phyloP scores from a whole-genome alignment of 2,797 vertebrate genomes.

The Alectoris magna region DNA sequence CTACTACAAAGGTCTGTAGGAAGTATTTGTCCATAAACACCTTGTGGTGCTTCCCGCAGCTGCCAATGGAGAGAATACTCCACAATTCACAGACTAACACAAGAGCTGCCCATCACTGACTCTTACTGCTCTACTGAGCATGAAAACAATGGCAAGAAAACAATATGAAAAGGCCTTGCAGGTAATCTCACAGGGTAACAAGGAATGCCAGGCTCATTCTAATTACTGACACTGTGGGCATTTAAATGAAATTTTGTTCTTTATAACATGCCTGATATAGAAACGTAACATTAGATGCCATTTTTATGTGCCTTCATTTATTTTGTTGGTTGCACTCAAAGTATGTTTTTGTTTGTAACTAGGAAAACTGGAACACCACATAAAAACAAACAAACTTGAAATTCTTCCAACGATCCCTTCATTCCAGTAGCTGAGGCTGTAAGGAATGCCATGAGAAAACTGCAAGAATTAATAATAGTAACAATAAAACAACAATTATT shows the following conservation, averaged over 20 bases:
- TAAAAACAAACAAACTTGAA: background rate
- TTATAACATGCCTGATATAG: background rate
- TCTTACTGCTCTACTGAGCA: constrained; percentile 42
- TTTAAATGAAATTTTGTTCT: constrained; percentile 33
- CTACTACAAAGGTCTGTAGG: background rate
- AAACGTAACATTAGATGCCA: background rate
- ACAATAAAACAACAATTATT: background rate
- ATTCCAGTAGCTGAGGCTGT: background rate
- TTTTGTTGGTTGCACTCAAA: background rate
- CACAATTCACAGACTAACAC: constrained; percentile 8
- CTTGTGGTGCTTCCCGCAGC: constrained; percentile 52
- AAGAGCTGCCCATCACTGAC: constrained; percentile 42
- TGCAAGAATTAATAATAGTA: background rate
- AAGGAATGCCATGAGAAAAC: background rate
- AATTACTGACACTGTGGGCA: constrained; percentile 9
- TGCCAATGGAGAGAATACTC: constrained; percentile 9
- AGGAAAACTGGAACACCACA: background rate
- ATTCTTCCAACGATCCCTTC: background rate
- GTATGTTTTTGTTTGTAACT: background rate
- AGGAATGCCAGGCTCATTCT: constrained; percentile 34
- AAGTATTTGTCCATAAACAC: constrained; percentile 60
- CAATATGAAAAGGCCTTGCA: constrained; percentile 50
- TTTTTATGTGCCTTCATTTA: background rate
- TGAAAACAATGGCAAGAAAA: constrained; percentile 59
- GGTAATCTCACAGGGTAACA: constrained; percentile 63